These are phyloP conservation scores for Pasiphila rectangulata DNA, from an alignment of 2,888 invertebrate species.

Conservation along the genomic window DNA sequence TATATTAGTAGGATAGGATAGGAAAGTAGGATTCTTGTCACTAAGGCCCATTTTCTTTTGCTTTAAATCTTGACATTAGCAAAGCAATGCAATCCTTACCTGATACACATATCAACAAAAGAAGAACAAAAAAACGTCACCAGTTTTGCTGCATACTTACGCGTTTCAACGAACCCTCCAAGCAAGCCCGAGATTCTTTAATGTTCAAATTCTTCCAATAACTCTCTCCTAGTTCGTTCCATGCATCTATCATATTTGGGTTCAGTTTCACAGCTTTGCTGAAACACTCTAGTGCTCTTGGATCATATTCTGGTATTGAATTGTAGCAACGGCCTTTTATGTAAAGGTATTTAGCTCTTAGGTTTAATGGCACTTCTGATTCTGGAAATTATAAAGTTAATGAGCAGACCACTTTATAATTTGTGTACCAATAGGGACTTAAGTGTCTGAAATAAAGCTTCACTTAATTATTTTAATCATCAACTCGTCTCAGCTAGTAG, in stretches of 20 bases:
- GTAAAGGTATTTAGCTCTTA: constrained; percentile 83
- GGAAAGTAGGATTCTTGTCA: too few relatives aligned
- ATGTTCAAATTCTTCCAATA: constrained; percentile 93
- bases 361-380: constrained; percentile 52
- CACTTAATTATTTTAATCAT: too few relatives aligned
- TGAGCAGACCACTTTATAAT: too few relatives aligned
- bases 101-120: too few relatives aligned
- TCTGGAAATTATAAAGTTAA: constrained; percentile 38
- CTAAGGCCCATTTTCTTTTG: too few relatives aligned
- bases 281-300: constrained; percentile 86
- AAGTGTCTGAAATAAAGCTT: too few relatives aligned
- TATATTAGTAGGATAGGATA: too few relatives aligned
- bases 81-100: too few relatives aligned
- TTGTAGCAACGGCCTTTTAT: constrained; percentile 88
- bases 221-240: constrained; percentile 94
- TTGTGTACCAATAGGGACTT: too few relatives aligned
- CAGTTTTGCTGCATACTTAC: constrained; percentile 79
- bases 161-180: constrained; percentile 87
- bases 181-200: constrained; percentile 90
- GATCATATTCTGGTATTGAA: constrained; percentile 83
- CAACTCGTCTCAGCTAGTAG: too few relatives aligned
- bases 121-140: too few relatives aligned
- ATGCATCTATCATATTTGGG: constrained; percentile 89
- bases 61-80: too few relatives aligned
- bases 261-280: constrained; percentile 92